phyloP scores from a whole-genome alignment of 2,113 vertebrate species.

The Dendropsophus ebraccatus region DNA sequence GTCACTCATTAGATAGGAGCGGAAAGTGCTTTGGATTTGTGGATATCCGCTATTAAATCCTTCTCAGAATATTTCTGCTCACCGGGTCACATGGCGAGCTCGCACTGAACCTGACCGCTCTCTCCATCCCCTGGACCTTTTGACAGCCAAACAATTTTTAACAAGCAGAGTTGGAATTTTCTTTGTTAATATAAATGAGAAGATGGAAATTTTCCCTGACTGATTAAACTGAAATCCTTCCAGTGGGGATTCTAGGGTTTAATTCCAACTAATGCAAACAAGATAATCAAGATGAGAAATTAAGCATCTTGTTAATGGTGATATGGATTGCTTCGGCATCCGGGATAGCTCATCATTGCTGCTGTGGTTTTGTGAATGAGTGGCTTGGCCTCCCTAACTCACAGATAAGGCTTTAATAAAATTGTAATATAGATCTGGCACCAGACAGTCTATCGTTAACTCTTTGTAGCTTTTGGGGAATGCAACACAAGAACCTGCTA shows the following conservation, averaged over 20 bases:
- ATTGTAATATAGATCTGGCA: slow-evolving; percentile 11
- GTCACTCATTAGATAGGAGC: slow-evolving; percentile 12
- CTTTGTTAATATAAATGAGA: slow-evolving; percentile 34
- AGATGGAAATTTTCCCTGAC: slow-evolving; percentile 33
- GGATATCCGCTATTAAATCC: slow-evolving; percentile 18
- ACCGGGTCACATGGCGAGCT: neutral
- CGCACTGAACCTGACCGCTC: neutral
- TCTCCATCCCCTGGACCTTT: neutral
- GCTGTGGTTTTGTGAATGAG: slow-evolving; percentile 19
- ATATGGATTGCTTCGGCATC: slow-evolving; percentile 54
- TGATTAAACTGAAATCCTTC: slow-evolving; percentile 43
- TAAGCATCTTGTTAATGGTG: slow-evolving; percentile 48
- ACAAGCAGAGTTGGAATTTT: slow-evolving; percentile 36
- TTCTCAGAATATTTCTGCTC: neutral
- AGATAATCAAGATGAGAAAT: slow-evolving; percentile 3
- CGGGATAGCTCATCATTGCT: slow-evolving; percentile 28
- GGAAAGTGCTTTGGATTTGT: neutral
- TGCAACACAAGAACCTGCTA: neutral
- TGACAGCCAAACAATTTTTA: slow-evolving; percentile 5
- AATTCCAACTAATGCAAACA: neutral
- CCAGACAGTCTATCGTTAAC: neutral
- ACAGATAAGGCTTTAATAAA: slow-evolving; percentile 39
- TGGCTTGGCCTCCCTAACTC: slow-evolving; percentile 14
- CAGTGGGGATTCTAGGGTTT: neutral
- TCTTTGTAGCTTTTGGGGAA: neutral